Conservation (phyloP, 1,140 invertebrate genomes). For the Drosophila ambigua region DNA sequence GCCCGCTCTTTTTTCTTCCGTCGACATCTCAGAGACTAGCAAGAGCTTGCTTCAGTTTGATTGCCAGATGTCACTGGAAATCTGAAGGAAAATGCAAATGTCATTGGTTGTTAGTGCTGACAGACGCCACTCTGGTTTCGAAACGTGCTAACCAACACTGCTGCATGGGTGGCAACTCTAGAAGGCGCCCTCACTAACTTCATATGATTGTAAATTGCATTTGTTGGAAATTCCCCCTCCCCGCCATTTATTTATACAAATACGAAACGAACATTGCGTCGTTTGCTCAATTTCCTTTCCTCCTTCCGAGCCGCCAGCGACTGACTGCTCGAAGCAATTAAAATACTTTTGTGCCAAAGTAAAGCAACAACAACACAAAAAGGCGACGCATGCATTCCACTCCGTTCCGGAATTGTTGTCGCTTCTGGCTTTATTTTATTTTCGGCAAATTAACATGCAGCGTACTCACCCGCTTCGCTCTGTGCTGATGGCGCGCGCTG, state of each 20-base stretch:
- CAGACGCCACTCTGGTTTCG: too few relatives aligned
- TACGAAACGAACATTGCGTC: background rate
- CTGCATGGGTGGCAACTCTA: conserved; percentile 22
- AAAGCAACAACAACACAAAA: background rate
- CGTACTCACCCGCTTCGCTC: conserved; percentile 1
- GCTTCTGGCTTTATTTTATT: conserved; percentile 43
- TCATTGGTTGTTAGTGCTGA: conserved; percentile 13
- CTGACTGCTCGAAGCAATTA: conserved; percentile 25
- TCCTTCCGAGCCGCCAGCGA: background rate
- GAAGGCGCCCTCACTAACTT: background rate
- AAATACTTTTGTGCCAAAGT: conserved; percentile 26
- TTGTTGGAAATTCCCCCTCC: conserved; percentile 9
- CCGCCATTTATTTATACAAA: conserved; percentile 29
- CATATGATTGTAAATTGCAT: conserved; percentile 31
- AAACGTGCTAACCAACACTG: conserved; percentile 10
- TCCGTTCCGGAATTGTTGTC: conserved; percentile 33
- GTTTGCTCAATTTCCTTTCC: background rate
- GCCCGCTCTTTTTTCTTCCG: conserved; percentile 8
- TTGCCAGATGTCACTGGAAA: conserved; percentile 25
- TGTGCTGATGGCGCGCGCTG: conserved; percentile 23
- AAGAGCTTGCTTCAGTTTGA: conserved; percentile 14
- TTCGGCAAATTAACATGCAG: conserved; percentile 52
- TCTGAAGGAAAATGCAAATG: conserved; percentile 31
- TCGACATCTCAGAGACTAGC: conserved; percentile 41
- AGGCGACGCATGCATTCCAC: conserved; percentile 11